Base-by-base conservation (phyloP, 2,888 invertebrate genomes). In the Philopedon plagiatum region DNA sequence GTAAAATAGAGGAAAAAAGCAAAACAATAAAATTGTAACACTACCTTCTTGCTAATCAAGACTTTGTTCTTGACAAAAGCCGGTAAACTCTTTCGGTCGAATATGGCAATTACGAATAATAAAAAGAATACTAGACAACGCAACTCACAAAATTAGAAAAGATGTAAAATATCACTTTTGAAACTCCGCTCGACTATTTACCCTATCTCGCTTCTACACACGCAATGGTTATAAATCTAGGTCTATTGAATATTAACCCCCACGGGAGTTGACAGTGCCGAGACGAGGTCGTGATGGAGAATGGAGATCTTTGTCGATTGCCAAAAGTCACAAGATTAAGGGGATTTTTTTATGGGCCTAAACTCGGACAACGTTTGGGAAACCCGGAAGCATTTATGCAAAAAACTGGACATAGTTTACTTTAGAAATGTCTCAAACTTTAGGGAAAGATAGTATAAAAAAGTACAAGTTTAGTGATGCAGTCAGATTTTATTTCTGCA, bases 211-310 rank as follows among this genome's bases (percentile, higher is more conserved):
- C 29, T 51, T 11, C 3, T 15, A 13, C 26, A 13, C 51, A 57
- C 57, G 39, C 39, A 11, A 29, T 34, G 34, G 65, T 39, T 63
- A 68, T 74, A 74, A 74, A 74, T 74, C 74, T 61, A 29, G 63
- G 65, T 71, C 58, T 69, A 67, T 73, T 70, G 73, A 75, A 75
- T 73, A 73, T 73, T 73, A 75, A 73, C 71, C 73, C 64, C 58
- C 60, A n/a, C 18, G 46, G 23, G 39, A 51, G 39, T 64, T 64
- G 56, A 56, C 64, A 56, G 56, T 41, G 26, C 37, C 19, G 56
- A 64, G 64, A 64, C 54, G 64, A 56, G 54, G 64, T 56, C 41
- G 44, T 64, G 49, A 54, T 56, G 56, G 64, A 62, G 49, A 62
- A 62, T 62, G 41, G 41, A 64, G 56, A 64, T 64, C 64, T 39